A percentile compares a stretch with the other conserved stretches of the same genome.
Evolutionary conservation across 2,113 vertebrate species (phyloP).

Genomic region (Cebus imitator): DNA sequence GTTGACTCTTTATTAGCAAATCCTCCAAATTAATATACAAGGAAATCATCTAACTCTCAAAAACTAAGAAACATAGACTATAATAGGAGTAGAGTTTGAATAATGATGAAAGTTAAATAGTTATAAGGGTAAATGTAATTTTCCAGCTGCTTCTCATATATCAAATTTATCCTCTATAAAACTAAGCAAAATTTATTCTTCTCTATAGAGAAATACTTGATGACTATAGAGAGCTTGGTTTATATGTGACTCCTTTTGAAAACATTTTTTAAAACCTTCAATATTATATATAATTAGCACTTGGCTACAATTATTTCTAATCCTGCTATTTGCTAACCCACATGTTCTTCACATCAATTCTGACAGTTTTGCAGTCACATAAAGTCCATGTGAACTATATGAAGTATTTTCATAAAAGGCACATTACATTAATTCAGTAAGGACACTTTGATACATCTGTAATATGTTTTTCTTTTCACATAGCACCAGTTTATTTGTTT

Average conservation of each 20-base stretch:
- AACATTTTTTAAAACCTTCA: neutral
- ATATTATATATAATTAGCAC: neutral
- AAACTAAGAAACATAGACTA: neutral
- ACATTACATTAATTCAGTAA: neutral
- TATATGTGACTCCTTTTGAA: neutral
- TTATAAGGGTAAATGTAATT: neutral
- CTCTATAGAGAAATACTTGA: neutral
- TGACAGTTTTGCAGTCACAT: neutral
- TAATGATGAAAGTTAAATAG: neutral
- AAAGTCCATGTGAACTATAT: neutral
- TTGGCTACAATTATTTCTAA: neutral
- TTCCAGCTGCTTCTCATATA: neutral
- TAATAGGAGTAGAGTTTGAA: neutral
- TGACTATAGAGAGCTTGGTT: neutral
- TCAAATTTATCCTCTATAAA: neutral
- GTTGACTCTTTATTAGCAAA: neutral
- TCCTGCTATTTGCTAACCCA: neutral
- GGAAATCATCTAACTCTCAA: neutral
- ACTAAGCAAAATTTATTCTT: neutral
- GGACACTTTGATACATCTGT: neutral
- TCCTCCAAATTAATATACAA: neutral
- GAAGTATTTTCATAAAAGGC: neutral
- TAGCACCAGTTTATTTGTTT: neutral
- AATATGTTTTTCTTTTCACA: neutral
- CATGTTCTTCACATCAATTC: neutral